Percentiles rank a stretch among this genome's conserved stretches.
phyloP scores from a whole-genome alignment of 2,888 invertebrate genomes.

The Sarcophaga rosellei region DNA sequence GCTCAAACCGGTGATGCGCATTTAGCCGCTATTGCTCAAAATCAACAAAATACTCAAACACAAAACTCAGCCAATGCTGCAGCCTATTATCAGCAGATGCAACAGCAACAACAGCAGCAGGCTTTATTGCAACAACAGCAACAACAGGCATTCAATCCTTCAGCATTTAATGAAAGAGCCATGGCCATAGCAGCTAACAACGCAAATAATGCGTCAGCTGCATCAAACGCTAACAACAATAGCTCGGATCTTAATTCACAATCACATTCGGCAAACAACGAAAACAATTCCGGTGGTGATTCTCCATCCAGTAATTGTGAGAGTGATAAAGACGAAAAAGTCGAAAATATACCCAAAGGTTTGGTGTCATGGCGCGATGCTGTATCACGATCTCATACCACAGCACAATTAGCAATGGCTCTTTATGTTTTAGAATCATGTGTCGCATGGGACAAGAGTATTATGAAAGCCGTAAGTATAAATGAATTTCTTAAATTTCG shows the following conservation, averaged over 20 bases:
- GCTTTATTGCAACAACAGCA: slow-evolving; percentile 77
- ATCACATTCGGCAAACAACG: slow-evolving; percentile 69
- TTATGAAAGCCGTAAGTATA: slow-evolving; percentile 98
- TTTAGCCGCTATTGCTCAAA: slow-evolving; percentile 83
- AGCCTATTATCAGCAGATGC: slow-evolving; percentile 77
- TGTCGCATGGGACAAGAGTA: slow-evolving; percentile 99
- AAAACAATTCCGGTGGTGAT: slow-evolving; percentile 76
- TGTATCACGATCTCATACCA: slow-evolving; percentile 90
- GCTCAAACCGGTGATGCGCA: slow-evolving; percentile 85
- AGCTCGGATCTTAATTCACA: slow-evolving; percentile 51
- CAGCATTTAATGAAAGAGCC: slow-evolving; percentile 76
- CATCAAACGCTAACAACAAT: slow-evolving; percentile 62
- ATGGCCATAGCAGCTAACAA: slow-evolving; percentile 78
- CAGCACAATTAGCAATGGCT: slow-evolving; percentile 95
- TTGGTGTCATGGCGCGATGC: slow-evolving; percentile 94
- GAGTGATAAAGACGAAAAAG: slow-evolving; percentile 79
- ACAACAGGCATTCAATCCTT: slow-evolving; percentile 73
- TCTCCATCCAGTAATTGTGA: slow-evolving; percentile 80
- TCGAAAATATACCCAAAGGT: slow-evolving; percentile 83
- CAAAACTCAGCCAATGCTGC: slow-evolving; percentile 81
- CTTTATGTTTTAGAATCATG: slow-evolving; percentile 94
- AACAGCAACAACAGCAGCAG: slow-evolving; percentile 76
- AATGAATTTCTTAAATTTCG: slow-evolving; percentile 64
- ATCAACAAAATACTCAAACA: slow-evolving; percentile 80
- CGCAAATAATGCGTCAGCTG: slow-evolving; percentile 67